Base-by-base conservation (phyloP, 2,113 vertebrate species). In the Noturus placidus region DNA sequence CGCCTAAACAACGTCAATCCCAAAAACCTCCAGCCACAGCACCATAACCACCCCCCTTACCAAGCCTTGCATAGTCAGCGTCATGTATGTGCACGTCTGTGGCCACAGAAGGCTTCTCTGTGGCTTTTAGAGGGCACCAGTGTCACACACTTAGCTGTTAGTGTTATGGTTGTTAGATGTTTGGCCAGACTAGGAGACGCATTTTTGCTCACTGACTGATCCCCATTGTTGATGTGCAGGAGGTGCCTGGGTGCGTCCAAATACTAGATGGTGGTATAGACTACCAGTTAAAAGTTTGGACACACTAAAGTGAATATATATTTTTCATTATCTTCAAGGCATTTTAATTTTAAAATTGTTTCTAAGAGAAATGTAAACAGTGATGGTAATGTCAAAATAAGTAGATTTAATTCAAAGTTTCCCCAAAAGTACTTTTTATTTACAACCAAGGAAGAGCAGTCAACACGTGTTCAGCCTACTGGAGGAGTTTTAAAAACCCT, bases 1-100 rank as follows among this genome's bases (percentile, higher is more conserved):
- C 91, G 92, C 93, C 94, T 94, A 96, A 96, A 95, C 94, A 95
- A 93, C 94, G 92, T 95, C 93, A 92, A 86, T 94, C 92, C 69
- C 89, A 93, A 90, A 94, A 94, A 93, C 91, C 91, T 90, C 92
- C 86, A 92, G 93, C 91, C 89, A 85, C 89, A 86, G 83, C 90
- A 89, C 89, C 91, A 88, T 89, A 67, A 70, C 90, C 84, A 91
- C 88, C 89, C 19, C 84, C 82, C 88, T 63, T 33, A 80, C 52
- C 63, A 30, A 76, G 30, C 38, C 15, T 54, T 56, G 30, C 80
- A 86, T 89, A 87, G 87, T 90, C 90, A 90, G 80, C 86, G 46
- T 63, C 22, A 56, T 84, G 54, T 88, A 65, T 46, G 67, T 80
- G 82, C 63, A 52, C 14, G 63, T 63, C 61, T 76, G 72, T 67